Base-by-base conservation (phyloP, 37 sponge, comb jelly and placozoan genomes). In the Crambe crambe region DNA sequence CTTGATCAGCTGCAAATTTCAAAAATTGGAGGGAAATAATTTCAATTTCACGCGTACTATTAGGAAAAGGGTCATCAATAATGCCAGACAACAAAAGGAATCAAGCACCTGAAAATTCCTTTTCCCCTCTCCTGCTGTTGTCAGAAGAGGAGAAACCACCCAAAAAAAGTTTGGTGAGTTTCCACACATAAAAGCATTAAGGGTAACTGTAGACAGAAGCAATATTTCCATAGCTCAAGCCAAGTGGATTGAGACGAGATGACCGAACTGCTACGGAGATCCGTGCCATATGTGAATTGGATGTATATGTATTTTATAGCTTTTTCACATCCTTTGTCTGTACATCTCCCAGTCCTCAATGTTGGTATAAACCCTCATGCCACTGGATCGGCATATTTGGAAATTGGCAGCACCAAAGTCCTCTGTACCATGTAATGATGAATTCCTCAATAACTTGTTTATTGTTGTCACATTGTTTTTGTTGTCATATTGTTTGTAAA, bases 321-420 rank as follows among this genome's bases (percentile, higher is more conserved):
- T 63, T 63, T 63, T 26, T n/a, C 17, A n/a, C n/a, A 30, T 20
- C 51, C 51, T 47, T 68, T 36, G 39, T 68, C 69, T 68, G 8
- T 62, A 26, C 27, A 40, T 72, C n/a, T 29, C 6, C 26, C 73
- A 79, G 86, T 60, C 39, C 25, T 85, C 42, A 44, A 80, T 36
- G 31, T 40, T 58, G 85, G 71, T 27, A 3, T 89, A 17, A 74
- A 82, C 34, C 61, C 67, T 37, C 60, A 74, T 40, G 74, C 75
- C 27, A 77, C 79, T 54, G 84, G 89, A 8, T 83, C 89, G 0
- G 89, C 84, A 22, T 89, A 89, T 59, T 12, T 89, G 72, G 89
- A 89, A 43, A 29, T 79, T 30, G 79, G 75, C 0, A 56, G 36
- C 31, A 89, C 79, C 5, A 89, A 89, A 73, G 68, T 89, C 0